A percentile compares a stretch with the other conserved stretches of the same genome.
These are phyloP conservation scores for Sarotherodon lohbergeri DNA, from an alignment of 2,113 vertebrate genomes.

Conservation along the genomic window DNA sequence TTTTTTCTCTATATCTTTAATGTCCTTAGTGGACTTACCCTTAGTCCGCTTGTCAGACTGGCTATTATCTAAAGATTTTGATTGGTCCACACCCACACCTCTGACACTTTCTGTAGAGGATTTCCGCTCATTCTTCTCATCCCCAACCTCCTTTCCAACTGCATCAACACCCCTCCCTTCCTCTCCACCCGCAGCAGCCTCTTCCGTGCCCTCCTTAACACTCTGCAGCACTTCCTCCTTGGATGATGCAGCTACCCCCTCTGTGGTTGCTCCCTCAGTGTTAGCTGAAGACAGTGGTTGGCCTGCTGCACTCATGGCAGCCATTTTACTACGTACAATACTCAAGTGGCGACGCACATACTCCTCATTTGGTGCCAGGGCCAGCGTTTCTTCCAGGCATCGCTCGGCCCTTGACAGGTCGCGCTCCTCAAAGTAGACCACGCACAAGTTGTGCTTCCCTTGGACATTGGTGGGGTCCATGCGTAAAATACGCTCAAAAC, in stretches of 20 bases:
- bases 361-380: constrained; percentile 90
- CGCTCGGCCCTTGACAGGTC: constrained; percentile 86
- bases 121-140: constrained; percentile 75
- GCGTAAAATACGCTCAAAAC: constrained; percentile 87
- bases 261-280: not conserved
- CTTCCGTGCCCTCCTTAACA: not conserved
- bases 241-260: not conserved
- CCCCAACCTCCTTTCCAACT: constrained; percentile 58
- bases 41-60: constrained; percentile 74
- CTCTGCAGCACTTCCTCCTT: constrained; percentile 30
- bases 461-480: constrained; percentile 92
- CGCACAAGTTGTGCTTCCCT: constrained; percentile 96
- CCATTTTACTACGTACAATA: constrained; percentile 92
- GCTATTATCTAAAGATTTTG: constrained; percentile 70
- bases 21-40: constrained; percentile 86
- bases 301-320: constrained; percentile 74
- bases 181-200: constrained; percentile 23
- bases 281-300: constrained; percentile 54
- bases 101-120: constrained; percentile 48
- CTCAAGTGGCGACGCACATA: constrained; percentile 91
- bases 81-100: constrained; percentile 53
- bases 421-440: constrained; percentile 95
- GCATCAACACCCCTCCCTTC: constrained; percentile 48
- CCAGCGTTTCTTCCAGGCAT: constrained; percentile 88
- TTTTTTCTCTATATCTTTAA: constrained; percentile 96